A percentile compares a stretch with the other conserved stretches of the same genome.
Conservation (phyloP, 2,113 vertebrate species). For the Myanophis thanlyinensis region DNA sequence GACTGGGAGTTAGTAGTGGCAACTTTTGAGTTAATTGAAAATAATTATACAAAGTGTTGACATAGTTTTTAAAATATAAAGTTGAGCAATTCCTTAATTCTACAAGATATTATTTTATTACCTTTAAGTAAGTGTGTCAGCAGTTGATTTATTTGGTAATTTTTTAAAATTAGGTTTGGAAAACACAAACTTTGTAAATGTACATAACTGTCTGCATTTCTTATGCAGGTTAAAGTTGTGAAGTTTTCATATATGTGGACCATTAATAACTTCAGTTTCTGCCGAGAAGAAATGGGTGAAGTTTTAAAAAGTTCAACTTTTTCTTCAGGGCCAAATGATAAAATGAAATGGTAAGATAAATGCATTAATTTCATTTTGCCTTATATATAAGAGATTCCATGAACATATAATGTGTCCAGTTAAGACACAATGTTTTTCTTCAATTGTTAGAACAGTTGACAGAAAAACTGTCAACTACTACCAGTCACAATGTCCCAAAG, state of each 20-base stretch:
- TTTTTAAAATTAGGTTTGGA: background rate
- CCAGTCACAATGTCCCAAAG: background rate
- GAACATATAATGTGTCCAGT: background rate
- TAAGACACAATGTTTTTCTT: background rate
- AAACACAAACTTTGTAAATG: background rate
- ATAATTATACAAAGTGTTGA: background rate
- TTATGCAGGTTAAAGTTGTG: constrained; percentile 82
- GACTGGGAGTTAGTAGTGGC: background rate
- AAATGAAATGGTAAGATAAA: constrained; percentile 84
- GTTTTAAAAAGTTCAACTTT: constrained; percentile 87
- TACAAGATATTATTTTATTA: background rate
- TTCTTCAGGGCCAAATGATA: constrained; percentile 84
- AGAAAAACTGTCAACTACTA: background rate
- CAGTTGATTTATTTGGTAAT: constrained; percentile 21
- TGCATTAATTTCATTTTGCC: constrained; percentile 3
- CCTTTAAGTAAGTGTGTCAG: background rate
- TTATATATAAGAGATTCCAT: constrained; percentile 5
- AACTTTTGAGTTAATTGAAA: background rate
- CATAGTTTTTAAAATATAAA: background rate
- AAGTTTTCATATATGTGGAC: constrained; percentile 90
- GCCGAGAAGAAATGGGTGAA: constrained; percentile 87
- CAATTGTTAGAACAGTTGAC: background rate
- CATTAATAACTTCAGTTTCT: constrained; percentile 89
- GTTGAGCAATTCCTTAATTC: background rate
- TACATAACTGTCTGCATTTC: constrained; percentile 55